Conservation (phyloP, 2,888 invertebrate species). For the Lithophane semibrunnea region DNA sequence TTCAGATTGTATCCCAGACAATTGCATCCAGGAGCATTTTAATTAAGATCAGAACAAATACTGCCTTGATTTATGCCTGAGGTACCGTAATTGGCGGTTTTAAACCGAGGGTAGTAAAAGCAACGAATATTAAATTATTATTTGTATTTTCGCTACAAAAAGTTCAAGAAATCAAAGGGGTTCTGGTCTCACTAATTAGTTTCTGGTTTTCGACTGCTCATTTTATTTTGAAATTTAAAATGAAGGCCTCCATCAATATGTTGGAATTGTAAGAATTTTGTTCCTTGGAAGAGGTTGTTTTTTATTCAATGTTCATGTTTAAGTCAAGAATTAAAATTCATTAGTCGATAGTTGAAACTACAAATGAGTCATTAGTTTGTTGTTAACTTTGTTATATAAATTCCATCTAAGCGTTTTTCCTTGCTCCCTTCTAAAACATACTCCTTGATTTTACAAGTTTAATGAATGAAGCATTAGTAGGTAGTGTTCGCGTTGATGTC, state of each 20-base stretch:
- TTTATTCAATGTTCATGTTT: constrained; percentile 70
- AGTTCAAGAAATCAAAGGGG: constrained; percentile 49
- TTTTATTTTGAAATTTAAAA: constrained; percentile 70
- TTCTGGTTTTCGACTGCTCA: constrained; percentile 62
- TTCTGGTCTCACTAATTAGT: constrained; percentile 70
- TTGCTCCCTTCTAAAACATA: constrained; percentile 19
- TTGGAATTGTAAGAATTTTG: constrained; percentile 73
- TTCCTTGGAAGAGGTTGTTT: constrained; percentile 68
- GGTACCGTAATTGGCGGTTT: constrained; percentile 70
- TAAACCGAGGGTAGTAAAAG: constrained; percentile 65
- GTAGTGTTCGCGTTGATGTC: constrained; percentile 5
- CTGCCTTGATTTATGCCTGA: constrained; percentile 71
- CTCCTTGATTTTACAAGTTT: constrained; percentile 3
- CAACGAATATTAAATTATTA: constrained; percentile 69
- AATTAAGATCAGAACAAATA: constrained; percentile 73
- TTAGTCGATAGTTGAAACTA: constrained; percentile 69
- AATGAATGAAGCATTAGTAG: constrained; percentile 12
- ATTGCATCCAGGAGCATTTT: constrained; percentile 69
- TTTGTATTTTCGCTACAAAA: constrained; percentile 61
- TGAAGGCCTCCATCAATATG: constrained; percentile 61
- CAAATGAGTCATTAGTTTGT: constrained; percentile 60
- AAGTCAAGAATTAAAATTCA: constrained; percentile 76
- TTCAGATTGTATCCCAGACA: constrained; percentile 65
- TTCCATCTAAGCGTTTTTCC: constrained; percentile 46
- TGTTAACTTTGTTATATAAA: constrained; percentile 60